Evolutionary conservation across 1,140 invertebrate species (phyloP).

Genomic region (Portunus trituberculatus): DNA sequence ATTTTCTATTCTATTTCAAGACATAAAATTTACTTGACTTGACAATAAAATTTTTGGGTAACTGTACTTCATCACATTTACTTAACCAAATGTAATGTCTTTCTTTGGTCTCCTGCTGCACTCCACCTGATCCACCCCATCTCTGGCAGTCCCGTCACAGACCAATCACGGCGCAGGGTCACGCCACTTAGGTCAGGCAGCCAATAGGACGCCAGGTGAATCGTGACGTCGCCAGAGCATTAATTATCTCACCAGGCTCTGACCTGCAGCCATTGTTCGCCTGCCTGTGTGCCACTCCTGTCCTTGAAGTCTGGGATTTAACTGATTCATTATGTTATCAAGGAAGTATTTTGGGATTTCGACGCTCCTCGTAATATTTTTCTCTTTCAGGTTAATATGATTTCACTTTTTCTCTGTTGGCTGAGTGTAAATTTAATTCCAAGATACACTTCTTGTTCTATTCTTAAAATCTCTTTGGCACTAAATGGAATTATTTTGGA

Average conservation of each 20-base stretch:
- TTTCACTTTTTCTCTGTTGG: no score
- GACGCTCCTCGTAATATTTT: no score
- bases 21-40: no score
- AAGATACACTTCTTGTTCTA: no score
- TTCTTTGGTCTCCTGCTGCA: not conserved
- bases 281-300: not conserved
- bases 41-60: no score
- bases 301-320: not conserved
- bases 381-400: no score
- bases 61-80: no score
- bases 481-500: no score
- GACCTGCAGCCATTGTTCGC: not conserved
- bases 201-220: not conserved
- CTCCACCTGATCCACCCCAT: not conserved
- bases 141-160: not conserved
- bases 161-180: not conserved
- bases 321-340: slow-evolving; percentile 13
- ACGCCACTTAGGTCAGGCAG: not conserved
- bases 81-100: not conserved
- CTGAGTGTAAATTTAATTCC: no score
- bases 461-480: no score
- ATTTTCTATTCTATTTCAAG: no score
- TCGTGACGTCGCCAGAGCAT: not conserved
- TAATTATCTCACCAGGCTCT: not conserved
- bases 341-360: not conserved